Evolutionary conservation across 2,888 invertebrate species (phyloP), one percentile per base, ranked within the genome.

Genomic region (Listrodromus nycthemerus): DNA sequence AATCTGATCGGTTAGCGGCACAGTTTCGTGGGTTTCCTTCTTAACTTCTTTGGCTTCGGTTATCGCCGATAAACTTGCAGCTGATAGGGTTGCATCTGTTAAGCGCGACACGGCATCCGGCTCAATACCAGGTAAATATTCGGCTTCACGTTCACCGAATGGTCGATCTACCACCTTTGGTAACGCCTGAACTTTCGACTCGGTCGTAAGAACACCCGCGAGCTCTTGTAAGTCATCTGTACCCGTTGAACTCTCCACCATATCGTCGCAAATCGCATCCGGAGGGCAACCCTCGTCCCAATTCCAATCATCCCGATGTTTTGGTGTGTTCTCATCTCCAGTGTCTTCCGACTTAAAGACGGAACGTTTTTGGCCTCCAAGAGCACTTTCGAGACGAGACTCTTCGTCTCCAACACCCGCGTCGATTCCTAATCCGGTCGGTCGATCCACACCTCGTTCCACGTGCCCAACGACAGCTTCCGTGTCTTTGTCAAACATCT

Each of bases 241-340:
- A 10, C 19, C 73, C 19, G 70, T 79, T n/a, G 84, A 27, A 41
- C 16, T 76, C 41, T 83, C 83, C 10, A 86, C 85, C 13, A 78
- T 27, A 10, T 88, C 89, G 19, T 88, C 86, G 85, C 88, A 89
- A 5, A 65, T 13, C 61, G 84, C 86, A 16, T 83, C 86, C 1
- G 85, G 67, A 0, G 85, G 70, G 37, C 89, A 90, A 24, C 83
- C 76, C 19, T 79, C 75, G 50, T 73, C 83, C 78, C 69, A 75
- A 33, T 61, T 45, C 33, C n/a, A 70, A 69, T 58, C 30, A 19
- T 74, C 66, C 70, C 52, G 58, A 4, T 63, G n/a, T 33, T 76
- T 50, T 1, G 71, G 55, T 24, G 52, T 65, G 19, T 41, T 45
- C 55, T 75, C 48, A 10, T 48, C 19, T 27, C 30, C 55, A 13